Percentiles rank a stretch among this genome's conserved stretches.
Evolutionary conservation across 2,888 invertebrate genomes (phyloP).

Genomic region (Noctuana brunneofusca): DNA sequence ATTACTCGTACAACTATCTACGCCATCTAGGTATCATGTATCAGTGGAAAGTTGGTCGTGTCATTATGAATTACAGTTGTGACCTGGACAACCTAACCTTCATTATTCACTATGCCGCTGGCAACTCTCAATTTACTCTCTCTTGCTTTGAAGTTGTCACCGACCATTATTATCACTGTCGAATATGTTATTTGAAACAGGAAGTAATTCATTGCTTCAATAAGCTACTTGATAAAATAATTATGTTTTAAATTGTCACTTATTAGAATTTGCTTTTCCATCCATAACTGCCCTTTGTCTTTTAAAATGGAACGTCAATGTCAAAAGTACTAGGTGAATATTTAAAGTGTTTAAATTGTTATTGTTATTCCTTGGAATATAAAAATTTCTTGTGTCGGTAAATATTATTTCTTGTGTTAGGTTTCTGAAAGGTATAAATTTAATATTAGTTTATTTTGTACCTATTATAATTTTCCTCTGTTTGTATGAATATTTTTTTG

Average conservation of each 20-base stretch:
- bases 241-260: not conserved
- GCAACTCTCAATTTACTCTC: slow-evolving; percentile 34
- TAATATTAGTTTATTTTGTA: too few relatives aligned
- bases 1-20: slow-evolving; percentile 31
- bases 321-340: too few relatives aligned
- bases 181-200: not conserved
- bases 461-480: too few relatives aligned
- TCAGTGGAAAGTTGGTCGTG: slow-evolving; percentile 31
- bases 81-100: slow-evolving; percentile 35
- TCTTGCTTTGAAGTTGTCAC: slow-evolving; percentile 29
- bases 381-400: too few relatives aligned
- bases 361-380: too few relatives aligned
- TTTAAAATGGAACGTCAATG: too few relatives aligned
- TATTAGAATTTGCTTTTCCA: not conserved
- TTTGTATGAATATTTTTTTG: too few relatives aligned
- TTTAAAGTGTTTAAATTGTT: too few relatives aligned
- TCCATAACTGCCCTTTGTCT: too few relatives aligned
- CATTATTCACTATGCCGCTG: slow-evolving; percentile 27
- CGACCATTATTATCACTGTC: slow-evolving; percentile 15
- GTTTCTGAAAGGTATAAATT: too few relatives aligned
- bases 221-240: too few relatives aligned
- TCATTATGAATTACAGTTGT: slow-evolving; percentile 35
- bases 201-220: not conserved
- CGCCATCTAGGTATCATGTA: slow-evolving; percentile 32
- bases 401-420: too few relatives aligned